Evolutionary conservation across 2,888 invertebrate species (phyloP).

Genomic region (Rhaphigaster nebulosa): DNA sequence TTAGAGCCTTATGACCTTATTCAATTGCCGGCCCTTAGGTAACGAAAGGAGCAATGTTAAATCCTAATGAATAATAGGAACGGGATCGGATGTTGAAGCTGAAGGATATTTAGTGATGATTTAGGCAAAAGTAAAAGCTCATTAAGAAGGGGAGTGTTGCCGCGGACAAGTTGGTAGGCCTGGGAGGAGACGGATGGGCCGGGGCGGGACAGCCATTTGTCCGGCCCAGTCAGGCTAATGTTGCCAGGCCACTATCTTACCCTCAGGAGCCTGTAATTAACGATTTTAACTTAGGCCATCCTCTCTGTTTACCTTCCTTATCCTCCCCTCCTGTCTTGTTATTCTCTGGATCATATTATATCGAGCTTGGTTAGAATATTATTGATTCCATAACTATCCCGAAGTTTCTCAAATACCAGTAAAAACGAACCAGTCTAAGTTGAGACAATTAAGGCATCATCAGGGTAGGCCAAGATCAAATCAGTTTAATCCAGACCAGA

Average conservation of each 20-base stretch:
- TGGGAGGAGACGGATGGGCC: background rate
- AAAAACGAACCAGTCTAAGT: too few relatives aligned
- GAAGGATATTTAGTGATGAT: background rate
- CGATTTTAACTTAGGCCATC: conserved; percentile 36
- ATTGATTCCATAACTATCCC: too few relatives aligned
- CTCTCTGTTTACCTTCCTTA: background rate
- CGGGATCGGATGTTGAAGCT: too few relatives aligned
- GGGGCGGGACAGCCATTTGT: background rate
- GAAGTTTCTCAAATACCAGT: too few relatives aligned
- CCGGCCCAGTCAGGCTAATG: background rate
- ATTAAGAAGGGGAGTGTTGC: background rate
- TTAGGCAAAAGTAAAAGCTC: background rate
- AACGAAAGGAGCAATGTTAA: too few relatives aligned
- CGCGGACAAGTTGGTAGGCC: background rate
- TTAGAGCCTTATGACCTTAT: too few relatives aligned
- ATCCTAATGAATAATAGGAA: too few relatives aligned
- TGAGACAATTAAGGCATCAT: too few relatives aligned
- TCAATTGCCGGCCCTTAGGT: too few relatives aligned
- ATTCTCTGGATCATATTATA: background rate
- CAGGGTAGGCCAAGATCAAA: too few relatives aligned
- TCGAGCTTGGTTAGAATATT: background rate
- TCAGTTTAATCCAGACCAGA: too few relatives aligned
- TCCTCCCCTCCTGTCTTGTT: background rate
- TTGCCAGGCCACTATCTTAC: background rate
- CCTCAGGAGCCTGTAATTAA: background rate